phyloP scores from a whole-genome alignment of 2,797 vertebrate species.

The Champsocephalus esox region DNA sequence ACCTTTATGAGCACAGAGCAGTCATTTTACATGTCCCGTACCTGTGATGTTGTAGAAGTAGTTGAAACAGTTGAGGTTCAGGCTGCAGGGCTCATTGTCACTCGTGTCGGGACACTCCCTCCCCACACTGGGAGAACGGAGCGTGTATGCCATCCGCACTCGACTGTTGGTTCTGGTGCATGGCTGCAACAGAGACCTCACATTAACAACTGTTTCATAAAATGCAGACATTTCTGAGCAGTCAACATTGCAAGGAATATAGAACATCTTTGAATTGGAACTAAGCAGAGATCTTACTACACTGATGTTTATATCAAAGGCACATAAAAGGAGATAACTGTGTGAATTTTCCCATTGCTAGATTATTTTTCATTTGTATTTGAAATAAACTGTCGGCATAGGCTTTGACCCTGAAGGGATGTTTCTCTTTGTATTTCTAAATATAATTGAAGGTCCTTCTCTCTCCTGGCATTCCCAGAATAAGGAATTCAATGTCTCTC shows the following conservation, averaged over 20 bases:
- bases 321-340: slow-evolving; percentile 28
- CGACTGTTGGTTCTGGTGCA: slow-evolving; percentile 89
- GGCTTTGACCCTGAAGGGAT: slow-evolving; percentile 6
- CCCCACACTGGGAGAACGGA: slow-evolving; percentile 89
- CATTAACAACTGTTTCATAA: slow-evolving; percentile 13
- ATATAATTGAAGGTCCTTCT: background rate
- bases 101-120: slow-evolving; percentile 87
- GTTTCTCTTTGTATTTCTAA: background rate
- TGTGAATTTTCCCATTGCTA: slow-evolving; percentile 25
- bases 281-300: slow-evolving; percentile 3
- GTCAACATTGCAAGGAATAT: slow-evolving; percentile 14
- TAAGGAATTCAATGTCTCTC: slow-evolving; percentile 22
- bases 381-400: background rate
- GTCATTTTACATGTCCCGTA: slow-evolving; percentile 56
- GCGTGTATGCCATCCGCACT: slow-evolving; percentile 85
- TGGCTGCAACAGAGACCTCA: slow-evolving; percentile 81
- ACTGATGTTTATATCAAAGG: slow-evolving; percentile 15
- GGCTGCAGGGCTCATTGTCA: slow-evolving; percentile 89
- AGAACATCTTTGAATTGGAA: slow-evolving; percentile 30
- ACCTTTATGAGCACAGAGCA: background rate
- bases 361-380: slow-evolving; percentile 20
- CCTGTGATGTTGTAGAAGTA: slow-evolving; percentile 99
- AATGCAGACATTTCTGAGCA: slow-evolving; percentile 12
- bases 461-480: slow-evolving; percentile 38
- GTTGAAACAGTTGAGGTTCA: slow-evolving; percentile 97